These are phyloP conservation scores for Botia kubotai DNA, from an alignment of 2,797 vertebrate genomes.

Conservation along the genomic window DNA sequence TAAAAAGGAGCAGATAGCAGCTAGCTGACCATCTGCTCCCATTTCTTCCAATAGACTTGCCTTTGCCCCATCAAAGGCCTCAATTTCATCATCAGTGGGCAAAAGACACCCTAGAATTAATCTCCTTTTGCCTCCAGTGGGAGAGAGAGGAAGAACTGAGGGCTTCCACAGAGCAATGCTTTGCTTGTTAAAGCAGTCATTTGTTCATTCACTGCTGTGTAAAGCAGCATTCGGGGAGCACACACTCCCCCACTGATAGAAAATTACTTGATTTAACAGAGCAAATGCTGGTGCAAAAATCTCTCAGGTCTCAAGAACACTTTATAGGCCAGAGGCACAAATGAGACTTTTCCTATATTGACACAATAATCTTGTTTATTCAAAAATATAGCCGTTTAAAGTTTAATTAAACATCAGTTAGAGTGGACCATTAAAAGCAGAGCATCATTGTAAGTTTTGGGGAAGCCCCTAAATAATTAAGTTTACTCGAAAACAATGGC, in stretches of 20 bases:
- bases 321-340: conserved; percentile 53
- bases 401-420: neutral
- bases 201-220: conserved; percentile 71
- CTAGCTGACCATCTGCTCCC: conserved; percentile 78
- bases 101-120: conserved; percentile 72
- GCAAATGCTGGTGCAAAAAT: conserved; percentile 62
- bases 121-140: conserved; percentile 62
- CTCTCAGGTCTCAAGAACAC: conserved; percentile 52
- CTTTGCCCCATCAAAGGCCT: conserved; percentile 72
- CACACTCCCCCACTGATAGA: conserved; percentile 61
- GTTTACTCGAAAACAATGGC: neutral
- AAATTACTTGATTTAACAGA: conserved; percentile 76
- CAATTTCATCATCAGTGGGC: conserved; percentile 74
- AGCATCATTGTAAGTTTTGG: too few species aligned
- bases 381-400: neutral
- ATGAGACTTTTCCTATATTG: neutral
- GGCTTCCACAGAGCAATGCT: conserved; percentile 64
- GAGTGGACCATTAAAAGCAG: too few species aligned
- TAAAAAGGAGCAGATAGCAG: conserved; percentile 30
- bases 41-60: conserved; percentile 69
- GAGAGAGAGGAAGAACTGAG: conserved; percentile 29
- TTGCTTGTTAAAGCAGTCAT: conserved; percentile 73
- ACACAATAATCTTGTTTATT: neutral
- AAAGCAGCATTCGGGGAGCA: conserved; percentile 57
- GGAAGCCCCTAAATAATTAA: too few species aligned